Conservation (phyloP, 2,888 invertebrate species). For the Macrosiphum euphorbiae region DNA sequence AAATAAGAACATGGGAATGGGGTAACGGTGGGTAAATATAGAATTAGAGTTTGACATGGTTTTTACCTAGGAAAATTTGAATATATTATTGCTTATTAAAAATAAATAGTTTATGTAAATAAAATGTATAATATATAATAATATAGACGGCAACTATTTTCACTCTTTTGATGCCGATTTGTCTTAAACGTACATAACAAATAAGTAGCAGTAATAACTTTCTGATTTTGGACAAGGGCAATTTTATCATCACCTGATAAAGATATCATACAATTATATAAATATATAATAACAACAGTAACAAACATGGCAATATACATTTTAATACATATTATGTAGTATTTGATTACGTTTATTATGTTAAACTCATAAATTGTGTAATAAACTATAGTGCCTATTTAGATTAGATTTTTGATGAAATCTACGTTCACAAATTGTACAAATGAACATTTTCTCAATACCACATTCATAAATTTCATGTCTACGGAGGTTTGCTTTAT, state of each 20-base stretch:
- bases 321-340: neutral
- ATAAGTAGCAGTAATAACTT: neutral
- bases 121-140: neutral
- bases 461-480: slow-evolving; percentile 71
- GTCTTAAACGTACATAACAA: neutral
- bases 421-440: slow-evolving; percentile 69
- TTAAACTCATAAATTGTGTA: slow-evolving; percentile 30
- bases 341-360: neutral
- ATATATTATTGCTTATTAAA: neutral
- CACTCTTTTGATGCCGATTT: neutral
- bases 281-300: neutral
- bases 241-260: too few species aligned
- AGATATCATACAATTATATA: too few species aligned
- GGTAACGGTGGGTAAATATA: neutral
- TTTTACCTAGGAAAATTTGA: neutral
- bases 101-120: neutral
- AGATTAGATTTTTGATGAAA: slow-evolving; percentile 67
- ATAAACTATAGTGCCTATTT: slow-evolving; percentile 66
- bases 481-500: slow-evolving; percentile 66
- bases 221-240: neutral
- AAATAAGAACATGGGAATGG: neutral
- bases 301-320: neutral
- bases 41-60: neutral
- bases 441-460: slow-evolving; percentile 70
- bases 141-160: too few species aligned